Conservation (phyloP, 2,113 vertebrate species). For the human (Homo sapiens) region GRCh38 chr17:7440001-7440500, state of each 20-base stretch:
- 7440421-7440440: not conserved
- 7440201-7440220: slow-evolving; percentile 61
- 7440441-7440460: not conserved
- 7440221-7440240: slow-evolving; percentile 58
- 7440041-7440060: not conserved
- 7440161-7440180: slow-evolving; percentile 57
- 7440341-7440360: slow-evolving; percentile 38
- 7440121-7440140: slow-evolving; percentile 75
- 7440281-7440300: slow-evolving; percentile 38
- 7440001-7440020: slow-evolving; percentile 69
- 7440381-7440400: slow-evolving; percentile 33
- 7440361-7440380: slow-evolving; percentile 48
- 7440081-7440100: slow-evolving; percentile 23
- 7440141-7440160: slow-evolving; percentile 47
- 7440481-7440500: not conserved
- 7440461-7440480: not conserved
- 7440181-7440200: slow-evolving; percentile 69
- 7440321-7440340: slow-evolving; percentile 75
- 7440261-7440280: slow-evolving; percentile 3
- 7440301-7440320: slow-evolving; percentile 48
- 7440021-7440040: slow-evolving; percentile 41
- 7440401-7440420: not conserved
- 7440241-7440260: slow-evolving; percentile 45
- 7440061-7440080: not conserved
- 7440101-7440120: slow-evolving; percentile 65